Base-by-base conservation (phyloP, 1,140 invertebrate genomes). In the Aethina tumida region DNA sequence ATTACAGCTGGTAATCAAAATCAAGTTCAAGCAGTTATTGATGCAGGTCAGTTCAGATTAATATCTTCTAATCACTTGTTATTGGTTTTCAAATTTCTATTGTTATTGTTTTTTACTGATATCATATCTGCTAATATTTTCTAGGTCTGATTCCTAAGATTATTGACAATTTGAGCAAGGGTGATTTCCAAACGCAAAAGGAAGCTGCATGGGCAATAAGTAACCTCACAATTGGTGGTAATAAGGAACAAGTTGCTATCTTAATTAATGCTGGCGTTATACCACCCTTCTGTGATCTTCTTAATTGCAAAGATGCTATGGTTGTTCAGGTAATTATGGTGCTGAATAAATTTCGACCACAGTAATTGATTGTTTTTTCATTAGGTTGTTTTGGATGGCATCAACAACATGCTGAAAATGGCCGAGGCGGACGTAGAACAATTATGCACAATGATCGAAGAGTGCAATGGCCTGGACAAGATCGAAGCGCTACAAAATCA, bases 121-220 rank as follows among this genome's bases (percentile, higher is more conserved):
- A 12, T 6, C 26, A 18, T 26, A 19, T 12, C 15, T n/a, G 21
- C 29, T 10, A 17, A 25, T 36, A 34, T 18, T 12, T 47, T 46
- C 28, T 29, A 57, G 55, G 80, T 2, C 71, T 99, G 12, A 75
- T 99, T 53, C 92, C 94, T 14, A 79, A 92, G 56, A 93, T 99
- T 34, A 95, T 99, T 49, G 75, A 84, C 47, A 94, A 97, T 69
- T 70, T 98, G 37, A 74, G 70, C 47, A 84, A 93, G 74, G 90
- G 91, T 35, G 95, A 99, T 67, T 98, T 98, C 69, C 92, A 97
- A 71, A 98, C 93, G 5, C 93, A 99, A 63, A 99, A 98, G 63
- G 95, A 98, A 68, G 95, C 95, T 7, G 94, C 95, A 0, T 99
- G 96, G 96, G 95, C 95, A 4, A 91, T 99, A 14, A 95, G 88